Evolutionary conservation across 2,113 vertebrate genomes (phyloP).

Genomic region (Regulus satrapa): DNA sequence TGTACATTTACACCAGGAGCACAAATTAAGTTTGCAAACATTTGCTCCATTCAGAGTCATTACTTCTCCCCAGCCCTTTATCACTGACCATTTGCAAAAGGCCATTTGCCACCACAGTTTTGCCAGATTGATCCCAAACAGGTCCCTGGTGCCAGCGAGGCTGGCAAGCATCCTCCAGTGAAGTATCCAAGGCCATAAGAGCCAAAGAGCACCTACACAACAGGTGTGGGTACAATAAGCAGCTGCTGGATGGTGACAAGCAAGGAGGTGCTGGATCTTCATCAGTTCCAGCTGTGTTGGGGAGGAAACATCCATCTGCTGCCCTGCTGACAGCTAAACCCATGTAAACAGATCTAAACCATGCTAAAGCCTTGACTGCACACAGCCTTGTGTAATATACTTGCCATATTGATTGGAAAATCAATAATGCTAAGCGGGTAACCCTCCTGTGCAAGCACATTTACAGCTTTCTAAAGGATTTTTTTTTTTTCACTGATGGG

Average conservation of each 20-base stretch:
- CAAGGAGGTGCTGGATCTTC: rapidly evolving
- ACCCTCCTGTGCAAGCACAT: neutral
- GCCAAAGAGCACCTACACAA: neutral
- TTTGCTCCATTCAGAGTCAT: neutral
- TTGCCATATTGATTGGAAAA: neutral
- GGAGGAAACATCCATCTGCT: neutral
- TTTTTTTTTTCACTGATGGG: neutral
- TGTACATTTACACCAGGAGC: neutral
- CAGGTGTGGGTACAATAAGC: neutral
- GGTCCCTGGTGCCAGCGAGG: neutral
- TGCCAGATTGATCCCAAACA: neutral
- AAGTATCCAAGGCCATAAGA: neutral
- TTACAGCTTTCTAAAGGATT: neutral
- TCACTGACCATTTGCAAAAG: neutral
- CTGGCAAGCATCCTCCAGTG: neutral
- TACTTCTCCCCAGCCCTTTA: neutral
- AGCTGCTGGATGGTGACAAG: neutral
- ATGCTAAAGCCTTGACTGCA: neutral
- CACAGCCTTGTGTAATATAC: neutral
- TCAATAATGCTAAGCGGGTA: neutral
- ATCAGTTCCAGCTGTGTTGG: neutral
- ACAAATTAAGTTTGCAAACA: neutral
- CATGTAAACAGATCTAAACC: neutral
- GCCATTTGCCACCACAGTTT: neutral
- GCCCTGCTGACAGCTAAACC: neutral